Base-by-base conservation (phyloP, 2,888 invertebrate species). In the Cantharis flavilabris region DNA sequence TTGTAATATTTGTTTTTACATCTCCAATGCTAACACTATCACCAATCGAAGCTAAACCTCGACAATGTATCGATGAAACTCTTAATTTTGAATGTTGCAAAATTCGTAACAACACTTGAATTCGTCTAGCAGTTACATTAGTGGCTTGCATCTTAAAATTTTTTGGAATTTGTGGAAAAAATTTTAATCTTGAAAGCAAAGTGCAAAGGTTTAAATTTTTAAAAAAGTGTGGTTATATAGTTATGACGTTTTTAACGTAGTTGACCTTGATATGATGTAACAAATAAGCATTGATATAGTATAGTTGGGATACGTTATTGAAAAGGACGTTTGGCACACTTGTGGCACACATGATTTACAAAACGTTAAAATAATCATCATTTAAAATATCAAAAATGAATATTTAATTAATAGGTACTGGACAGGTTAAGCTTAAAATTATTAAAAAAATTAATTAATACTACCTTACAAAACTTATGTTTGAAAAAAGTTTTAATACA, bases 11-110 rank as follows among this genome's bases (percentile, higher is more conserved):
- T 86, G 94, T 95, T 49, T 91, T 91, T 80, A 96, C 92, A 88
- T 94, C 93, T 81, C 94, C 95, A 82, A 96, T 95, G 62, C 92
- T 92, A 69, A 96, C 92, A 86, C 89, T 91, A 82, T 49, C 49
- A n/a, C 90, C 90, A 76, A 89, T 88, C 79, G 89, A 89, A 69
- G 90, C 88, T 82, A 85, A 86, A 9, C 84, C 80, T 74, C 86
- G 78, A 18, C 85, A 75, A 82, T 84, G 84, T 73, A 83, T 83
- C 64, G 78, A 81, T 64, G 81, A 79, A 9, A 84, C 70, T 30
- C 77, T 78, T 63, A 80, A 78, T 14, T 82, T 79, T 70, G 80
- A 82, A 65, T 81, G 81, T 64, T 82, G 83, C 72, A 87, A 79
- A 70, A 86, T 84, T 79, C 85, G 77, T 30, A 82, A 76, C 71